Conservation (phyloP, 2,113 vertebrate genomes). For the Spermophilus dauricus region DNA sequence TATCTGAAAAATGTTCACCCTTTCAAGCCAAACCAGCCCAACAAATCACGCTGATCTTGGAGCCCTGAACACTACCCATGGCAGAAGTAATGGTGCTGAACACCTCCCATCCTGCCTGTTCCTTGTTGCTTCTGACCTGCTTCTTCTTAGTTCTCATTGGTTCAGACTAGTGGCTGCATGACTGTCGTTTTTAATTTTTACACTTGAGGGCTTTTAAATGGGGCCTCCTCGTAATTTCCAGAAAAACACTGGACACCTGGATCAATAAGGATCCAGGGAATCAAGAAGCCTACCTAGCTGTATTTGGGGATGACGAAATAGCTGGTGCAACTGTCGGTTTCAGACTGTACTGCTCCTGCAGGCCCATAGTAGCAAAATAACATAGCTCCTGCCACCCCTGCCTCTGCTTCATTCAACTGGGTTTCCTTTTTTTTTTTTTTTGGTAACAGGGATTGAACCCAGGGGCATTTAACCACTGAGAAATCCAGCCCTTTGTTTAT, state of each 20-base stretch:
- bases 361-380: neutral
- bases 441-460: too few species aligned
- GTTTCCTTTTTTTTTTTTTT: neutral
- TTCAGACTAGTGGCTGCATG: neutral
- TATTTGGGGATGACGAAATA: neutral
- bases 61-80: neutral
- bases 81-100: neutral
- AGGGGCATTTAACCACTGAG: too few species aligned
- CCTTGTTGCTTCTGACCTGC: neutral
- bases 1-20: neutral
- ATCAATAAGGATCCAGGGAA: neutral
- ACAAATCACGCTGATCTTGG: neutral
- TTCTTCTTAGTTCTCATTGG: neutral
- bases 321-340: fast-evolving
- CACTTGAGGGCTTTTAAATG: neutral
- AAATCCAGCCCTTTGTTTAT: too few species aligned
- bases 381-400: fast-evolving
- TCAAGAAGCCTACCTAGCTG: neutral
- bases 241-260: neutral
- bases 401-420: neutral
- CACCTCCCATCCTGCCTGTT: neutral
- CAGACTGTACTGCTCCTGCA: neutral
- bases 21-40: neutral
- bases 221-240: neutral
- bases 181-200: neutral